phyloP scores from a whole-genome alignment of 2,797 vertebrate species.

The Propithecus deckenii region DNA sequence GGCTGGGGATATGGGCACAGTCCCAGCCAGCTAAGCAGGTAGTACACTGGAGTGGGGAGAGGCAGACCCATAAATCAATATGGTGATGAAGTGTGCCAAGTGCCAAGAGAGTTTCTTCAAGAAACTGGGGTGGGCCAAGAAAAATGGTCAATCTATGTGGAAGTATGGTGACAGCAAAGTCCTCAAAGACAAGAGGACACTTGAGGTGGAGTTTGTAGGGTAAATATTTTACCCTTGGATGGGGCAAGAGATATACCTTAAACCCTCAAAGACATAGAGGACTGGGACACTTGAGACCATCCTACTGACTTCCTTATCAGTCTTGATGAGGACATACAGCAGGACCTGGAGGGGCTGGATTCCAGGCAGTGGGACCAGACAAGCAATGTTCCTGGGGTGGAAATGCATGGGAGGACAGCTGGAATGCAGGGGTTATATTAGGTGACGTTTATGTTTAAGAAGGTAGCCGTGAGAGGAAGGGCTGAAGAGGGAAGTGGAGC shows the following conservation, averaged over 20 bases:
- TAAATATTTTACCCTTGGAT: neutral
- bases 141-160: neutral
- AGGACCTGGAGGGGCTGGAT: neutral
- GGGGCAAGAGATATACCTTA: neutral
- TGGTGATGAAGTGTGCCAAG: neutral
- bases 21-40: neutral
- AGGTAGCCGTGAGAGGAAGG: neutral
- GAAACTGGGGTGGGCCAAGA: neutral
- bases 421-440: neutral
- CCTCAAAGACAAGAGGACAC: neutral
- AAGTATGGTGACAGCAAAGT: neutral
- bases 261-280: neutral
- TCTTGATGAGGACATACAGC: slow-evolving; percentile 65
- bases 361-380: neutral
- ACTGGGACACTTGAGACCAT: neutral
- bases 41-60: neutral
- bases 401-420: neutral
- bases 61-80: neutral
- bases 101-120: neutral
- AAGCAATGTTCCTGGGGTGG: neutral
- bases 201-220: neutral
- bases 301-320: slow-evolving; percentile 81
- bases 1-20: neutral
- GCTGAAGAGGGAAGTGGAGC: neutral
- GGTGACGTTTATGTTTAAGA: neutral